Evolutionary conservation across 2,888 invertebrate genomes (phyloP).

Genomic region (Phytoseiulus persimilis): DNA sequence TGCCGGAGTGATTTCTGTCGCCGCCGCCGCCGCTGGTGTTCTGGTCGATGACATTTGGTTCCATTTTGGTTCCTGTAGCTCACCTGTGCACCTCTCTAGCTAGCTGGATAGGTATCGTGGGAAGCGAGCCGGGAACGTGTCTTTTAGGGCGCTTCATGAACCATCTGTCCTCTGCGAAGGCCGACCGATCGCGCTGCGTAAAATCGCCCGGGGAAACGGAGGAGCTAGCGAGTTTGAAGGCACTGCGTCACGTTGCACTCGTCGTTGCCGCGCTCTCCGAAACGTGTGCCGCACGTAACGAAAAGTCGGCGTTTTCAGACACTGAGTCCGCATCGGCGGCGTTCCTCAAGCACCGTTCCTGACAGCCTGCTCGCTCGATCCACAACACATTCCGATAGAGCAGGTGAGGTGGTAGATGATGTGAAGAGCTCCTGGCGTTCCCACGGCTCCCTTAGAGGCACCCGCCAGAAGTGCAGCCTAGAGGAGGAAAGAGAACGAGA

Average conservation of each 20-base stretch:
- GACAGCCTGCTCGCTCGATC: background rate
- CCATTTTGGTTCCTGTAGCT: constrained; percentile 5
- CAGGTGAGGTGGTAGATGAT: constrained; percentile 5
- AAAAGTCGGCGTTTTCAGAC: background rate
- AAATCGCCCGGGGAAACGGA: too few species aligned
- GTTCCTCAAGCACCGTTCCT: background rate
- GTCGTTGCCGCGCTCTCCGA: background rate
- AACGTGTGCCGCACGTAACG: too few species aligned
- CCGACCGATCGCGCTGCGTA: too few species aligned
- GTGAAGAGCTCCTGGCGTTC: background rate
- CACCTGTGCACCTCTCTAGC: background rate
- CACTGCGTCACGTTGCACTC: too few species aligned
- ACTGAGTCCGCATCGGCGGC: background rate
- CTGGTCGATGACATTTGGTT: constrained; percentile 5
- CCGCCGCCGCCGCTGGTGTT: background rate
- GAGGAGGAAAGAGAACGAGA: background rate
- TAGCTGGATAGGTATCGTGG: constrained; percentile 22
- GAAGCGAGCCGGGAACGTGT: constrained; percentile 38
- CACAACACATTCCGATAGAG: constrained; percentile 5
- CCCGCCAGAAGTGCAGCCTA: constrained; percentile 5
- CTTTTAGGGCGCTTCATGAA: background rate
- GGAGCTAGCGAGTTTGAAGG: too few species aligned
- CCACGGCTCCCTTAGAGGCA: background rate
- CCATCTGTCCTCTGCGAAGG: background rate
- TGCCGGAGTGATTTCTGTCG: background rate